Base-by-base conservation (phyloP, 1,140 invertebrate species). In the Drepana arcuata region DNA sequence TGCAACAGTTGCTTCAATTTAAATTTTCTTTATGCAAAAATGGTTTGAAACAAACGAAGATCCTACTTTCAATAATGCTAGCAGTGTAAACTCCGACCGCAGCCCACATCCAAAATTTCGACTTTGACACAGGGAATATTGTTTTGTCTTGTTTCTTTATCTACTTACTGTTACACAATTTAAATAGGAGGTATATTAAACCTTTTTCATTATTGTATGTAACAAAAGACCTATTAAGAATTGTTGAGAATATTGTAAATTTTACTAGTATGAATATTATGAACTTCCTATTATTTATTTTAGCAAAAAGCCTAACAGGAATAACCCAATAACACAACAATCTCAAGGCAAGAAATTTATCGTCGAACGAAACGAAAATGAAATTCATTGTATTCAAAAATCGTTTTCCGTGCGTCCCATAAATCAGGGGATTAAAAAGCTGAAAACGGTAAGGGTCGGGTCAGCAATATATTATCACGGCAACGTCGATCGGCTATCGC, bases 381-480 rank as follows among this genome's bases (percentile, higher is more conserved):
- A 47, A 48, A 40, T 40, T 53, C 45, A 49, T 49, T 49, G 45
- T 49, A 57, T 54, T 58, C 43, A 50, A 58, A 57, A 58, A 58
- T 53, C 46, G 46, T 50, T 58, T 48, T 38, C 29, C 41, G 42
- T 42, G 13, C 51, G 43, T 48, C 26, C 40, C 34, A 51, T 63
- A 59, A 59, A 63, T 63, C 55, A 63, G 39, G 12, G 49, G 59
- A 59, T 59, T 63, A 59, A 63, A 63, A 63, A 56, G 55, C 48
- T 52, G 54, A 48, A 57, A 55, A 48, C 44, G 55, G 41, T 26
- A 43, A 56, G 45, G 44, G 52, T 46, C 23, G 55, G 55, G 55
- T 59, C 59, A 56, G 59, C 59, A 38, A 59, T 62, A 59, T 53
- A 50, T 62, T 59, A 55, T 44, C 44, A 32, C 27, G 49, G 48